Base-by-base conservation (phyloP, 2,888 invertebrate genomes). In the Cylindroiulus punctatus region DNA sequence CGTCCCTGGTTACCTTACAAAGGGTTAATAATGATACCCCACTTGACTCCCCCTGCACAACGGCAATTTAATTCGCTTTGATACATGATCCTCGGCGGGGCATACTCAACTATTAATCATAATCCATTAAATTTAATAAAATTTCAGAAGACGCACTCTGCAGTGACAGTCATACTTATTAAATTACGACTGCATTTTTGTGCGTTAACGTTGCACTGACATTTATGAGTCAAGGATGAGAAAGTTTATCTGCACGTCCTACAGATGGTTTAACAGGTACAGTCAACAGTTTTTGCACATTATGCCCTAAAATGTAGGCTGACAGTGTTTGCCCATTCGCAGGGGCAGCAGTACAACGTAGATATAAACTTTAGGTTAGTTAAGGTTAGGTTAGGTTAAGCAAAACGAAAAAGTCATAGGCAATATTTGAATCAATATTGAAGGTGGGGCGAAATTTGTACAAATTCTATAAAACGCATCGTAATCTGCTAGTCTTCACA, bases 81-180 rank as follows among this genome's bases (percentile, higher is more conserved):
- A 65, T 65, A 65, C 65, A 65, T 65, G 65, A 65, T 65, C 22
- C 26, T 26, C 22, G 26, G 65, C 8, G 65, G 26, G 5, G 12
- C 26, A 65, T 65, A 65, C 26, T 65, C 65, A 65, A 65, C 65
- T 65, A 26, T 26, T 65, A 65, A 65, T 65, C 26, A 65, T 65
- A 65, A 65, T 26, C 65, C 65, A 65, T 65, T 65, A 65, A 65
- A 65, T 65, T 65, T 26, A 65, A 26, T 65, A 65, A n/a, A 26
- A 65, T 65, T 65, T 26, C 65, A 12, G 12, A n/a, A 26, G 65
- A 26, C 26, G 65, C 12, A 65, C 26, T 65, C 12, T 3, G 65
- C 26, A 3, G 65, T 26, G 65, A 65, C 65, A 65, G 65, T 65
- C 65, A 65, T 65, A 26, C 26, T 65, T 65, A 65, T 65, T 26